Evolutionary conservation across 2,113 vertebrate genomes (phyloP).

Genomic region (Tupaia tana): DNA sequence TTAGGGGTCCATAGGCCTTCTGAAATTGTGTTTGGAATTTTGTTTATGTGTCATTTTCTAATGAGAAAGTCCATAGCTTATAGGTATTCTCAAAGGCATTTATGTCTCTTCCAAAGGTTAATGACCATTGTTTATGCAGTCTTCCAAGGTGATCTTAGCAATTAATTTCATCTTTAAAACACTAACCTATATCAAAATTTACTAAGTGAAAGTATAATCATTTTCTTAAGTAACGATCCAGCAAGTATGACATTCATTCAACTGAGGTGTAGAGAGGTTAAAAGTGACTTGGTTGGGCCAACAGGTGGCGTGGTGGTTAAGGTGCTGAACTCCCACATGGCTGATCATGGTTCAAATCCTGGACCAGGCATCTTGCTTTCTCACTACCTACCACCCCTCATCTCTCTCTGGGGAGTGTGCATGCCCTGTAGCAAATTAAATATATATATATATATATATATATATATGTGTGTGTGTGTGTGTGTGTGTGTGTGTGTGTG

Average conservation of each 20-base stretch:
- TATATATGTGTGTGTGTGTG: too few relatives aligned
- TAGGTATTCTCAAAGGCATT: background rate
- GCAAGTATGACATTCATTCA: background rate
- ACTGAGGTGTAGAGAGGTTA: background rate
- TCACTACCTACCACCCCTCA: too few relatives aligned
- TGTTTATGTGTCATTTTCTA: background rate
- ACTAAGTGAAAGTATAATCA: background rate
- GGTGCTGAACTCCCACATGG: too few relatives aligned
- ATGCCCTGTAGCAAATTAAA: too few relatives aligned
- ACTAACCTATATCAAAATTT: background rate
- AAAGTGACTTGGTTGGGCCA: too few relatives aligned
- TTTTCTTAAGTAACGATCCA: conserved; percentile 16
- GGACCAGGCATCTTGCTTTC: too few relatives aligned
- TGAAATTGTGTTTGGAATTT: background rate
- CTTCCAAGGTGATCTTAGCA: background rate
- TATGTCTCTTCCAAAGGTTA: background rate
- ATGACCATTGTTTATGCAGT: background rate
- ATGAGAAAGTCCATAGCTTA: background rate
- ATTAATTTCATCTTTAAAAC: conserved; percentile 44
- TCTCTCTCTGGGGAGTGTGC: too few relatives aligned
- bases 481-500: too few relatives aligned
- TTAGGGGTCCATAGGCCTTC: background rate
- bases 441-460: too few relatives aligned
- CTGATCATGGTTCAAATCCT: too few relatives aligned
- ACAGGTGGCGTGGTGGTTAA: too few relatives aligned